Evolutionary conservation across 1,140 invertebrate genomes (phyloP).

Genomic region (Zaprionus taronus): DNA sequence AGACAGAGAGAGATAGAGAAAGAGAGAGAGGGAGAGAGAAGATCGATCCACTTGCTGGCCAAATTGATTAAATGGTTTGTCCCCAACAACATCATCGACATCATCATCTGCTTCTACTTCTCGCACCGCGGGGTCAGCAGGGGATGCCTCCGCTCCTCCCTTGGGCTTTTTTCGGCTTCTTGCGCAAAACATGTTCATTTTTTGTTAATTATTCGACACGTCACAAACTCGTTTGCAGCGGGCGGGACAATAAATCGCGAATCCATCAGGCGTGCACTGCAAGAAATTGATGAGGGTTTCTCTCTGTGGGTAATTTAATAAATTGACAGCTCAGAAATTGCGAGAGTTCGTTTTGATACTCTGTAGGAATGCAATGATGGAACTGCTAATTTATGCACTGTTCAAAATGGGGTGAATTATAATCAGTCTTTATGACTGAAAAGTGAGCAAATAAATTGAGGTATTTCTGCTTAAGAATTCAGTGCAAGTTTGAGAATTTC

Average conservation of each 20-base stretch:
- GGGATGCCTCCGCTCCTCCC: neutral
- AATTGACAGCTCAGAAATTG: neutral
- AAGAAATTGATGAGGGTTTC: neutral
- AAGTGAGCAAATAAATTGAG: neutral
- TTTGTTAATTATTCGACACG: constrained; percentile 48
- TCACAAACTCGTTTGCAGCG: constrained; percentile 66
- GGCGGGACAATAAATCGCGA: constrained; percentile 13
- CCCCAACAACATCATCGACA: neutral
- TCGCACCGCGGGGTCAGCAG: neutral
- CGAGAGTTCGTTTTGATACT: neutral
- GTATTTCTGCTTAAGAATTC: neutral
- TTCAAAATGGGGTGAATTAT: neutral
- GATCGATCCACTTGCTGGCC: constrained; percentile 17
- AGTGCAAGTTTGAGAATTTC: neutral
- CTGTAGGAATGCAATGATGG: neutral
- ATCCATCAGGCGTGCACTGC: constrained; percentile 35
- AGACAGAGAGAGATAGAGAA: neutral
- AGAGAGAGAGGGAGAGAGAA: neutral
- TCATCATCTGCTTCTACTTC: neutral
- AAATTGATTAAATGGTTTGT: constrained; percentile 19
- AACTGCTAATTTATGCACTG: neutral
- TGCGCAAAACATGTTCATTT: constrained; percentile 29
- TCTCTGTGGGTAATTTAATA: neutral
- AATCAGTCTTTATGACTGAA: neutral
- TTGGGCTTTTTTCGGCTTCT: constrained; percentile 3